These are phyloP conservation scores for Acrocephalus kingi DNA, from an alignment of 2,113 vertebrate species.

Conservation along the genomic window DNA sequence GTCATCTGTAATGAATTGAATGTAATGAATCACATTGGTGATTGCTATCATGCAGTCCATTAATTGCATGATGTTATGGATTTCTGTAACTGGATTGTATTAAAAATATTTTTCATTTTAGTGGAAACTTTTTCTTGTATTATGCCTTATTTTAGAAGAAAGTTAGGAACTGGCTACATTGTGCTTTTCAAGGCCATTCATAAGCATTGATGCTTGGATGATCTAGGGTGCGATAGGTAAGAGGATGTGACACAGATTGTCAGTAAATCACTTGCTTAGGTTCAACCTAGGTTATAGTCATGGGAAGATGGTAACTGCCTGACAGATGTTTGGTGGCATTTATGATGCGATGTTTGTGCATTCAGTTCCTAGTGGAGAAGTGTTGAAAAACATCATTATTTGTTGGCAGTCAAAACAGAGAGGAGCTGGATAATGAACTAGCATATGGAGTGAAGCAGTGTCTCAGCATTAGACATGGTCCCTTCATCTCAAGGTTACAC, in stretches of 20 bases:
- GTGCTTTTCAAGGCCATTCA: background rate
- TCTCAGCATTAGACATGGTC: constrained; percentile 22
- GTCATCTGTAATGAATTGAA: background rate
- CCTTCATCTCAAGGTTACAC: constrained; percentile 30
- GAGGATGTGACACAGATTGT: constrained; percentile 3
- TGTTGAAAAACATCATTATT: constrained; percentile 67
- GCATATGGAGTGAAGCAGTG: constrained; percentile 49
- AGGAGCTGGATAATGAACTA: constrained; percentile 54
- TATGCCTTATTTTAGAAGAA: constrained; percentile 33
- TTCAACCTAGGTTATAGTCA: constrained; percentile 50
- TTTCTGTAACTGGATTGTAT: background rate
- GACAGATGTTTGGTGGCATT: constrained; percentile 66
- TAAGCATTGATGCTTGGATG: background rate
- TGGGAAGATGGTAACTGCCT: constrained; percentile 52
- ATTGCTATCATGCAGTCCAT: background rate
- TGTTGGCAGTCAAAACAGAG: constrained; percentile 65
- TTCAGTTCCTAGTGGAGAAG: constrained; percentile 60
- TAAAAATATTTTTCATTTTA: constrained; percentile 13
- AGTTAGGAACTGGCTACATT: background rate
- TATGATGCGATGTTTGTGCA: constrained; percentile 63
- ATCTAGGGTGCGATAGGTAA: background rate
- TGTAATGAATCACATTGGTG: background rate
- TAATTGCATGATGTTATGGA: background rate
- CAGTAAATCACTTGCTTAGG: constrained; percentile 46
- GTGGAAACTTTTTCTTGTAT: background rate